Evolutionary conservation across 2,113 vertebrate genomes (phyloP).

Genomic region (Pelecanus crispus): DNA sequence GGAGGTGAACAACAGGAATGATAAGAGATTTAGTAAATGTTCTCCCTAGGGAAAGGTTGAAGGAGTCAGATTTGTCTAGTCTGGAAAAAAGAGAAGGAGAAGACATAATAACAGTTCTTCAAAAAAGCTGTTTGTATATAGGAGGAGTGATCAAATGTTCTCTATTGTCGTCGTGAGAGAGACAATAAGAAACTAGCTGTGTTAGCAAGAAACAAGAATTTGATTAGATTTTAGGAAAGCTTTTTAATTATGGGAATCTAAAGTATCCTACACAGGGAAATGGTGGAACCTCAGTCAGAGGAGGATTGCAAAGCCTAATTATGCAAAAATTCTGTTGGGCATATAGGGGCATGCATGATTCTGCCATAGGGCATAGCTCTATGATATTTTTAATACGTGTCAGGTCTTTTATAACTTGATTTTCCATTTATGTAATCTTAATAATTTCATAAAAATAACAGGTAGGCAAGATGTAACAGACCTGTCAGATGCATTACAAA

Average conservation of each 20-base stretch:
- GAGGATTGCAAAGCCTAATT: background rate
- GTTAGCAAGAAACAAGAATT: background rate
- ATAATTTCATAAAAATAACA: background rate
- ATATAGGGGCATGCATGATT: rapidly evolving
- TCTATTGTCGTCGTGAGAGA: background rate
- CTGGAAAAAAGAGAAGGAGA: background rate
- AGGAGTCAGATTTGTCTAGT: background rate
- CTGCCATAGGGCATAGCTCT: background rate
- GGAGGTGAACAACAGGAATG: background rate
- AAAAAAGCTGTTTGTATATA: background rate
- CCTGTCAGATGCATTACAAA: background rate
- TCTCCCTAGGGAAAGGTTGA: background rate
- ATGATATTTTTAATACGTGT: background rate
- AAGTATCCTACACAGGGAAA: background rate
- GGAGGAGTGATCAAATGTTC: background rate
- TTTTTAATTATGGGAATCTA: background rate
- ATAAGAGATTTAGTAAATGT: background rate
- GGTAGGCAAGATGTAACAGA: background rate
- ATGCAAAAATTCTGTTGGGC: background rate
- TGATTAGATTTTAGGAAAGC: background rate
- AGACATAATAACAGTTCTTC: background rate
- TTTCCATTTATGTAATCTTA: background rate
- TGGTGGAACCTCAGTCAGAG: background rate
- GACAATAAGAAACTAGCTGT: background rate
- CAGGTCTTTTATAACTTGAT: background rate